phyloP scores from a whole-genome alignment of 2,113 vertebrate species.

The human (Homo sapiens) region GRCh38 chrX:20225501-20226000 shows the following conservation, averaged over 20 bases:
- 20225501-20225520: conserved; percentile 49
- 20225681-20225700: conserved; percentile 9
- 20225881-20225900: conserved; percentile 35
- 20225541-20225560: conserved; percentile 35
- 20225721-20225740: not conserved
- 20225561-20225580: not conserved
- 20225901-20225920: too few species aligned
- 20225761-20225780: conserved; percentile 55
- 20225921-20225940: too few species aligned
- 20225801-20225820: not conserved
- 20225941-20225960: too few species aligned
- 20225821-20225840: conserved; percentile 24
- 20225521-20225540: conserved; percentile 35
- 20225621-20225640: conserved; percentile 23
- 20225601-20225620: conserved; percentile 24
- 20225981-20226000: too few species aligned
- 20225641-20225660: not conserved
- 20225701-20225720: not conserved
- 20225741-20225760: conserved; percentile 10
- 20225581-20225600: not conserved
- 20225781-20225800: not conserved
- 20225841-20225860: not conserved
- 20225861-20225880: conserved; percentile 48
- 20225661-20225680: conserved; percentile 8
- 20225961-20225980: too few species aligned